Evolutionary conservation across 53 echinoderm and acorn worm species (phyloP).

Genomic region (Pentamera pediparva): DNA sequence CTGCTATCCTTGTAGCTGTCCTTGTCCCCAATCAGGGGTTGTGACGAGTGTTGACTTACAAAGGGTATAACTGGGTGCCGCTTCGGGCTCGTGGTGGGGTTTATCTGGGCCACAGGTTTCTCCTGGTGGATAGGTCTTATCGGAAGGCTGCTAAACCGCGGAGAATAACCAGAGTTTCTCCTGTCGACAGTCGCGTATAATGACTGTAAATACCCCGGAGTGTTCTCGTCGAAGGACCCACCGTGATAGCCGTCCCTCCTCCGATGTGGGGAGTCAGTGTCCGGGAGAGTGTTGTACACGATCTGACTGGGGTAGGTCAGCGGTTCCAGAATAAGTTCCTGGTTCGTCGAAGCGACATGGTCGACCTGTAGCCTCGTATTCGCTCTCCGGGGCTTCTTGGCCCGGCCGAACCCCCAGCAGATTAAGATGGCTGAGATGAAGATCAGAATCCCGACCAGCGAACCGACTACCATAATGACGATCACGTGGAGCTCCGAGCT

Average conservation of each 20-base stretch:
- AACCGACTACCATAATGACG: conserved; percentile 61
- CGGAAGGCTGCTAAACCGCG: conserved; percentile 39
- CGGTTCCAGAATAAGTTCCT: conserved; percentile 36
- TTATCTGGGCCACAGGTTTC: conserved; percentile 65
- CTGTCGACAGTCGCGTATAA: conserved; percentile 82
- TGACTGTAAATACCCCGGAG: conserved; percentile 77
- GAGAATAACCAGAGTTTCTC: conserved; percentile 38
- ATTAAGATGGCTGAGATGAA: conserved; percentile 58
- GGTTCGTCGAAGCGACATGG: neutral
- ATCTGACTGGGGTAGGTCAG: conserved; percentile 42
- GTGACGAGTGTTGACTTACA: conserved; percentile 7
- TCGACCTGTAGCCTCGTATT: conserved; percentile 56
- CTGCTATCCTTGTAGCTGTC: conserved; percentile 2
- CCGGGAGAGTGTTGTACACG: conserved; percentile 32
- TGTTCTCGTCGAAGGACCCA: conserved; percentile 48
- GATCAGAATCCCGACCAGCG: conserved; percentile 59
- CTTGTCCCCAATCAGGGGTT: conserved; percentile 15
- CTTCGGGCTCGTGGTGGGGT: conserved; percentile 45
- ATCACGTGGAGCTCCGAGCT: conserved; percentile 52
- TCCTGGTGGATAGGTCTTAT: too few relatives aligned
- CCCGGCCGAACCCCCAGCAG: conserved; percentile 62
- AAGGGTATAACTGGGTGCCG: neutral
- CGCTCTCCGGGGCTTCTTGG: conserved; percentile 65
- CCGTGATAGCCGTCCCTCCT: neutral
- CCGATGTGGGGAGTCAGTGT: neutral